These are phyloP conservation scores for Corvus moneduloides DNA, from an alignment of 2,113 vertebrate genomes.

Conservation along the genomic window DNA sequence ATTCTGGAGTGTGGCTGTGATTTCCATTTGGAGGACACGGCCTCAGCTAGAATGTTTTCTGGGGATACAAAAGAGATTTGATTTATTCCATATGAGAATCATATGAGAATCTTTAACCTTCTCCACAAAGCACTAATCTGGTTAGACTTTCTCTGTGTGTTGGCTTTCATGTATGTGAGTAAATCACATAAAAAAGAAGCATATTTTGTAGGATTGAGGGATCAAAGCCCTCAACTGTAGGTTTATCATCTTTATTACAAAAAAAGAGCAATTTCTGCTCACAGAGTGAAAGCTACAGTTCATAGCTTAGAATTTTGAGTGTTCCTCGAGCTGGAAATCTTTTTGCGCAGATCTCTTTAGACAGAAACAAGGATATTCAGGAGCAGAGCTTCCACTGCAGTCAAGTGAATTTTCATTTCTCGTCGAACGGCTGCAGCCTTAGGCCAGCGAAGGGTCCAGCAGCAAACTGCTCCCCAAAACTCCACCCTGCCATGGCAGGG, in stretches of 20 bases:
- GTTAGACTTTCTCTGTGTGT: neutral
- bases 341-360: neutral
- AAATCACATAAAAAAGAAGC: neutral
- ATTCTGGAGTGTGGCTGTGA: neutral
- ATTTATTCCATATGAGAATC: neutral
- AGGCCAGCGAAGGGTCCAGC: neutral
- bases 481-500: neutral
- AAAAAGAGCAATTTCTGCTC: neutral
- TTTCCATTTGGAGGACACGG: neutral
- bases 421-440: neutral
- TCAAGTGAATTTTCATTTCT: neutral
- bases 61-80: neutral
- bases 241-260: neutral
- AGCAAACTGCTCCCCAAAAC: neutral
- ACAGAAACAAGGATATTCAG: neutral
- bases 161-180: neutral
- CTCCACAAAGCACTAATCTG: neutral
- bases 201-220: neutral
- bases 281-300: neutral
- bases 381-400: neutral
- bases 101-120: neutral
- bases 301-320: neutral
- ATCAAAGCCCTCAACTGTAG: neutral
- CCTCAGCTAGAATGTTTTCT: neutral
- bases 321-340: neutral